phyloP scores from a whole-genome alignment of 2,113 vertebrate species.

The Anseranas semipalmata region DNA sequence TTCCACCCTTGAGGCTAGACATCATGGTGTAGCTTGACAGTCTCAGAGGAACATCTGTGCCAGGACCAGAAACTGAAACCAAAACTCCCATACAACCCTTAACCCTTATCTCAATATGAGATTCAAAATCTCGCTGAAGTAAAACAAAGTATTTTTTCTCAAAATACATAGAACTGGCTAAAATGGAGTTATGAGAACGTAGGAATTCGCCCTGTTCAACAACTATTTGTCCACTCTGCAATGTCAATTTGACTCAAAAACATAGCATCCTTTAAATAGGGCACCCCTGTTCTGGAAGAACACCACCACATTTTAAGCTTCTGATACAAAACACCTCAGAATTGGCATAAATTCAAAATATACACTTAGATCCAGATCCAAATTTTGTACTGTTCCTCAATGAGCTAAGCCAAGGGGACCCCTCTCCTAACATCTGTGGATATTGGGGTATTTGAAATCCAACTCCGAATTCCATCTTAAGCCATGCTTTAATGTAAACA shows the following conservation, averaged over 20 bases:
- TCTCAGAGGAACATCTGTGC: not conserved
- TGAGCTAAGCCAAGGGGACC: not conserved
- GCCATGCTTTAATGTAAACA: constrained; percentile 50
- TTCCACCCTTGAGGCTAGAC: not conserved
- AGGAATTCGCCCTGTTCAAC: not conserved
- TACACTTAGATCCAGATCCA: constrained; percentile 12
- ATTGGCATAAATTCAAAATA: constrained; percentile 8
- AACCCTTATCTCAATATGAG: not conserved
- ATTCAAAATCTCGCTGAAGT: not conserved
- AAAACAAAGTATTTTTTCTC: not conserved
- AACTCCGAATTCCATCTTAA: constrained; percentile 61
- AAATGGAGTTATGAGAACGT: not conserved
- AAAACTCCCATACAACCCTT: not conserved
- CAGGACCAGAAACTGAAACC: not conserved
- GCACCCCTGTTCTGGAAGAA: not conserved
- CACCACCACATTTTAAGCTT: not conserved
- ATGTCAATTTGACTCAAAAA: not conserved
- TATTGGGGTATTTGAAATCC: constrained; percentile 62
- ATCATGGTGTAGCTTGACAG: not conserved
- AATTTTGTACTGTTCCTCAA: constrained; percentile 6
- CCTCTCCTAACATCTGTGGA: constrained; percentile 40
- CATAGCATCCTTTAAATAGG: not conserved
- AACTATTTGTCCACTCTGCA: not conserved
- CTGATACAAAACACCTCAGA: constrained; percentile 29
- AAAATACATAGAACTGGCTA: not conserved